phyloP scores from a whole-genome alignment of 1,140 invertebrate species.

The Macrostomum lignano region DNA sequence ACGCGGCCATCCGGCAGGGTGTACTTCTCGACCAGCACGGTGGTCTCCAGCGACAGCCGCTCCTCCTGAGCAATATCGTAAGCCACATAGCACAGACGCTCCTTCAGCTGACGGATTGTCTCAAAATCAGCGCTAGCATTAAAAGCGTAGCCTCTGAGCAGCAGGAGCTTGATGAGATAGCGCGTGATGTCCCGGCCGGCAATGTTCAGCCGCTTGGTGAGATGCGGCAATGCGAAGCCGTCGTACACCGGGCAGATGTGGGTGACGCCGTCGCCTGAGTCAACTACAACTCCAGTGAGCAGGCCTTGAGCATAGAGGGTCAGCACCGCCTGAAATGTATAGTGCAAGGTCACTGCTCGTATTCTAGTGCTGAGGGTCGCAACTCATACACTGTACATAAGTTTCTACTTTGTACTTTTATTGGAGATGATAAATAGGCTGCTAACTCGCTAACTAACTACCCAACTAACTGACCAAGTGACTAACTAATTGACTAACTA shows the following conservation, averaged over 20 bases:
- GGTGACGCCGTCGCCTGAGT: slow-evolving; percentile 91
- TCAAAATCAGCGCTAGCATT: slow-evolving; percentile 99
- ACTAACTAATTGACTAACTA: too few relatives aligned
- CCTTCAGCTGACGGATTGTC: slow-evolving; percentile 94
- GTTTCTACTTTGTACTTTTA: too few relatives aligned
- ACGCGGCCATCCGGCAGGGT: slow-evolving; percentile 80
- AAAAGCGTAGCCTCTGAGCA: slow-evolving; percentile 85
- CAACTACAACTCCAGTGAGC: slow-evolving; percentile 84
- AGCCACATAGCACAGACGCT: slow-evolving; percentile 94
- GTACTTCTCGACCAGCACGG: slow-evolving; percentile 82
- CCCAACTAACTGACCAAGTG: too few relatives aligned
- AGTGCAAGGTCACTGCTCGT: too few relatives aligned
- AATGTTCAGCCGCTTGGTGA: slow-evolving; percentile 74
- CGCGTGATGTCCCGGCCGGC: slow-evolving; percentile 87
- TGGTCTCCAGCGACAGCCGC: slow-evolving; percentile 78
- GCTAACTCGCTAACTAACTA: too few relatives aligned
- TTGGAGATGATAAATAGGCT: too few relatives aligned
- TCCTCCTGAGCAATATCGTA: slow-evolving; percentile 97
- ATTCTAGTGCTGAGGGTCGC: too few relatives aligned
- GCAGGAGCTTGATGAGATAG: slow-evolving; percentile 83
- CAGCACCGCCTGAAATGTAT: slow-evolving; percentile 69
- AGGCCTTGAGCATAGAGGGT: slow-evolving; percentile 89
- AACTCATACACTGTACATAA: too few relatives aligned
- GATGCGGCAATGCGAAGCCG: slow-evolving; percentile 71
- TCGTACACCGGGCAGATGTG: slow-evolving; percentile 98